These are phyloP conservation scores for Haliclona indistincta DNA, from an alignment of 37 sponge, comb jelly and placozoan genomes.

Conservation along the genomic window DNA sequence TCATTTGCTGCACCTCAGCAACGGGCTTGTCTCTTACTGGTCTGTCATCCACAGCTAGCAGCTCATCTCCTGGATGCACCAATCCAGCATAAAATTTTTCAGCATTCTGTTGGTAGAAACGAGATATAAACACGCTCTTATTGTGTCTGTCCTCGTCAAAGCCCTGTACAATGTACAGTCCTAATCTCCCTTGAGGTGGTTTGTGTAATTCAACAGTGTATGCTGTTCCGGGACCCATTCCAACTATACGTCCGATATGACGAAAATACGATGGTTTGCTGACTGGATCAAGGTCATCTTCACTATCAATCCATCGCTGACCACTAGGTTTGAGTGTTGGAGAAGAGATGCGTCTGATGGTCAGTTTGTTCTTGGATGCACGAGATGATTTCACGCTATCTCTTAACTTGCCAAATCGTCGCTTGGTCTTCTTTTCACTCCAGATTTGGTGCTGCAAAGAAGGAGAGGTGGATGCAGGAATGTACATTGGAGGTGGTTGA, in stretches of 20 bases:
- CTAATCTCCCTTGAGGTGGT: conserved; percentile 44
- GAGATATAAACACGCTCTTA: conserved; percentile 33
- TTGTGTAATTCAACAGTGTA: conserved; percentile 37
- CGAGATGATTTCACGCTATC: neutral
- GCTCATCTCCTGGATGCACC: conserved; percentile 44
- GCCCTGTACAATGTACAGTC: conserved; percentile 38
- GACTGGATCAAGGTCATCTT: conserved; percentile 35
- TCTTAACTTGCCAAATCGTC: neutral
- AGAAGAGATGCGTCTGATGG: neutral
- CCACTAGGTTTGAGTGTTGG: neutral
- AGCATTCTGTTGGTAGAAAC: conserved; percentile 32
- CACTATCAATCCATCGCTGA: conserved; percentile 31
- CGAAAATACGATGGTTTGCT: conserved; percentile 30
- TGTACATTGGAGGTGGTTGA: neutral
- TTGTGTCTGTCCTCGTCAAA: neutral
- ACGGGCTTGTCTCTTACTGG: conserved; percentile 22
- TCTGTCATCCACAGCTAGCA: conserved; percentile 20
- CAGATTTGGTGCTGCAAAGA: neutral
- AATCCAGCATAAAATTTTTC: conserved; percentile 42
- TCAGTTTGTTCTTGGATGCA: neutral
- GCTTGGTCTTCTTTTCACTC: neutral
- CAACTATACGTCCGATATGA: conserved; percentile 24
- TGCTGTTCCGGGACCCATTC: conserved; percentile 8
- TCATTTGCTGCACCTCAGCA: neutral
- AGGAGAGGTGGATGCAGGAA: neutral